Percentiles rank a stretch among this genome's conserved stretches.
Evolutionary conservation across 2,888 invertebrate genomes (phyloP).

Genomic region (Cantharis rustica): DNA sequence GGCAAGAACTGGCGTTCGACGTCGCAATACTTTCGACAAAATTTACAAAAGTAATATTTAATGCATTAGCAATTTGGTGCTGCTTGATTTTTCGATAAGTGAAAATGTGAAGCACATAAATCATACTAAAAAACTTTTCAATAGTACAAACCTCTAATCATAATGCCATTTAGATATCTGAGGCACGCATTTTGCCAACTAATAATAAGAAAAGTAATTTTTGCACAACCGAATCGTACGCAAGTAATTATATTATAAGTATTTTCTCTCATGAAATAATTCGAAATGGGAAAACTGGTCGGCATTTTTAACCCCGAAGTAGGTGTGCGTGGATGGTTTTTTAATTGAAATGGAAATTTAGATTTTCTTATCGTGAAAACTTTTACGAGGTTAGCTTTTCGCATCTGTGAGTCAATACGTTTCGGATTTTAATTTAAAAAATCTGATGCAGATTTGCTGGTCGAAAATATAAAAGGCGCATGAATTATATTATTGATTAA

Average conservation of each 20-base stretch:
- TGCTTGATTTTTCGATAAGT: background rate
- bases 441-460: background rate
- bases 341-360: background rate
- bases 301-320: background rate
- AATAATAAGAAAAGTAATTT: background rate
- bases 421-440: background rate
- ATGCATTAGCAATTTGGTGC: background rate
- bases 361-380: background rate
- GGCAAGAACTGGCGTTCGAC: no score
- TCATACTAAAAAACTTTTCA: background rate
- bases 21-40: background rate
- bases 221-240: background rate
- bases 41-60: background rate
- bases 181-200: background rate
- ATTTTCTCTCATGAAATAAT: background rate
- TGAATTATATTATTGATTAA: slow-evolving; percentile 48
- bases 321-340: background rate
- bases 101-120: background rate
- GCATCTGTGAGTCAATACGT: background rate
- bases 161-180: background rate
- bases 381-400: background rate
- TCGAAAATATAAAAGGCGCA: slow-evolving; percentile 38
- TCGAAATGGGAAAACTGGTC: background rate
- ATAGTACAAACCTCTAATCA: background rate
- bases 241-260: background rate